These are phyloP conservation scores for Catocala sponsa DNA, from an alignment of 2,888 invertebrate species.

Conservation along the genomic window DNA sequence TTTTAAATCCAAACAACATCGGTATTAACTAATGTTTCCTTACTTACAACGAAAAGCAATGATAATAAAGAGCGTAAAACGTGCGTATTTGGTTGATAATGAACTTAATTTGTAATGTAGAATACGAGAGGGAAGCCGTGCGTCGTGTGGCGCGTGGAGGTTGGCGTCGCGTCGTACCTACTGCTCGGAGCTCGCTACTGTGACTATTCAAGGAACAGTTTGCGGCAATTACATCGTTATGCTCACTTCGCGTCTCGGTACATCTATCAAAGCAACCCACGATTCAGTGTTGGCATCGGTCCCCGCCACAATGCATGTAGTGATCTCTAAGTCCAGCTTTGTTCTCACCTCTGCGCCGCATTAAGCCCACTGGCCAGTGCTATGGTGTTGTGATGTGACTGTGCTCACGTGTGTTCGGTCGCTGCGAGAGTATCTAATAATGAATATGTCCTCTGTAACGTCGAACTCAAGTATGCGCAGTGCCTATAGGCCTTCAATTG, in stretches of 20 bases:
- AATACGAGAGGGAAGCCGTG: no score
- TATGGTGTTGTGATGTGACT: constrained; percentile 65
- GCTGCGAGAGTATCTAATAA: constrained; percentile 49
- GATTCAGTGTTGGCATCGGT: constrained; percentile 81
- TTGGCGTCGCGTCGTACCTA: constrained; percentile 55
- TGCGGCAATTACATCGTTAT: constrained; percentile 86
- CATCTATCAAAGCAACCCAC: constrained; percentile 79
- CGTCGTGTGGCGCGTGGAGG: constrained; percentile 20
- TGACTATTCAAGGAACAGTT: constrained; percentile 85
- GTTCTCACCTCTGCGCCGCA: constrained; percentile 52
- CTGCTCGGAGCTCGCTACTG: constrained; percentile 35
- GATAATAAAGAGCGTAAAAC: no score
- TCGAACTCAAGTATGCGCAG: constrained; percentile 84
- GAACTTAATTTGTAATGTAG: no score
- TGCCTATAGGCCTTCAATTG: constrained; percentile 82
- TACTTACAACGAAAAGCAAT: no score
- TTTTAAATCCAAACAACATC: no score
- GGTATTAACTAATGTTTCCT: no score
- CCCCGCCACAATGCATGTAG: constrained; percentile 78
- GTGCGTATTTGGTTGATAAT: no score
- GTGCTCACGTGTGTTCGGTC: constrained; percentile 28
- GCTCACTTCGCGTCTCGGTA: constrained; percentile 80
- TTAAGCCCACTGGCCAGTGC: constrained; percentile 54
- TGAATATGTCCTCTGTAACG: constrained; percentile 84
- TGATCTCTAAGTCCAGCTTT: constrained; percentile 53